Base-by-base conservation (phyloP, 2,113 vertebrate genomes). In the Puffinus mauretanicus region DNA sequence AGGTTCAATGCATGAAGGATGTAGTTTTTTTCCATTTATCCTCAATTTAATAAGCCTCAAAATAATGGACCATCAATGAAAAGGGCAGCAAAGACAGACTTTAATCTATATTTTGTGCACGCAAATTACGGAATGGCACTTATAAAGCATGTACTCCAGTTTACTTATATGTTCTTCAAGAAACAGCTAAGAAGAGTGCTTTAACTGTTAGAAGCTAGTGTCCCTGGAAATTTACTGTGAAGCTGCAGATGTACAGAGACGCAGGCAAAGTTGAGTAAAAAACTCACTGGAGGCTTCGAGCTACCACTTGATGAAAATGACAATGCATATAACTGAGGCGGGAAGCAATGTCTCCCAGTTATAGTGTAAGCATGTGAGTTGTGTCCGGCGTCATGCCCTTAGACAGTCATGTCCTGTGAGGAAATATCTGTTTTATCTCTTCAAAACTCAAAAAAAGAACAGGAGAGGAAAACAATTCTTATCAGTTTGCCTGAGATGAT, bases 211-310 rank as follows among this genome's bases (percentile, higher is more conserved):
- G 24, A 92, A 36, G 4, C 5, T 52, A 18, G 26, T 30, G 16
- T 66, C 30, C 10, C 38, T 26, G 36, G 17, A 71, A 18, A 14
- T 55, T 38, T 67, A 22, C 30, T 36, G 36, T 78, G 55, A 75
- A 65, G 20, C 4, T 70, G 10, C 2, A 5, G 27, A 42, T 47
- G 9, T 32, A 66, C 11, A 49, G 30, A 73, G 15, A 54, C 1
- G 11, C 7, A 24, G n/a, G 24, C 5, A 60, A n/a, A 6, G 14
- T 2, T 57, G 9, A 36, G 8, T 52, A 26, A 60, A 91, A 90
- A 67, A 5, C 4, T 71, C 27, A 24, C 7, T 27, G 16, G n/a
- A 65, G 32, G 15, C 17, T 73, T 92, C 0, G 0, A 66, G 42
- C 11, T 29, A 60, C 21, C 18, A 57, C 17, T 26, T 24, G 9